phyloP scores from a whole-genome alignment of 2,113 vertebrate genomes.

The Prunella fulvescens region DNA sequence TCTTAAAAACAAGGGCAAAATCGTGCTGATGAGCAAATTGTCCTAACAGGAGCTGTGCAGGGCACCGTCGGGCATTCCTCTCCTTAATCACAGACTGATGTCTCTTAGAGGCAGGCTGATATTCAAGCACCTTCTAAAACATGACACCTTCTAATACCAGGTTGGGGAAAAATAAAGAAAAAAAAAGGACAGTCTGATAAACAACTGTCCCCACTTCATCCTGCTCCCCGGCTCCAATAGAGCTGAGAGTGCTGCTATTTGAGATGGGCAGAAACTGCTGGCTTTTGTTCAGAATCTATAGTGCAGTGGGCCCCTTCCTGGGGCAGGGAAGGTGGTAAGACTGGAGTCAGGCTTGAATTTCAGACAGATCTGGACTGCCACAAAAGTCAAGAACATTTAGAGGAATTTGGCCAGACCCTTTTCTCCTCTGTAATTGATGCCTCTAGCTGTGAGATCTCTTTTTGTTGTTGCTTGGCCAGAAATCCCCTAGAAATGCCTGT shows the following conservation, averaged over 20 bases:
- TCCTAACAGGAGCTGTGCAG: neutral
- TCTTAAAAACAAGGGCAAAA: neutral
- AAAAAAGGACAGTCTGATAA: neutral
- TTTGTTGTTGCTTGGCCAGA: neutral
- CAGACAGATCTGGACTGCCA: neutral
- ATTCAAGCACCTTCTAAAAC: neutral
- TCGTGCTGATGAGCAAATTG: neutral
- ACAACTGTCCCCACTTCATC: neutral
- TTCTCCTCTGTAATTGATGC: constrained; percentile 17
- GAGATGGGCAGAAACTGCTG: constrained; percentile 20
- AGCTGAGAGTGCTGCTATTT: constrained; percentile 42
- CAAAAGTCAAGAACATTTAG: constrained; percentile 25
- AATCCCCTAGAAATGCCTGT: neutral
- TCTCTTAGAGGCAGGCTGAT: neutral
- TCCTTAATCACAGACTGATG: neutral
- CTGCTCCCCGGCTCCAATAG: neutral
- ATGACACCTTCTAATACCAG: neutral
- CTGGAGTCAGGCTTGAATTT: constrained; percentile 41
- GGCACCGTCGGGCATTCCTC: rapidly evolving
- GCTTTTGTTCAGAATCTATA: constrained; percentile 53
- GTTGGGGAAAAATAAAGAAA: neutral
- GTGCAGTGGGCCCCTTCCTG: neutral
- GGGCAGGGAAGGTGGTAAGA: constrained; percentile 16
- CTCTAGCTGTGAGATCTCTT: neutral
- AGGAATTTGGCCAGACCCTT: constrained; percentile 18